Percentiles rank a stretch among this genome's conserved stretches.
phyloP scores from a whole-genome alignment of 2,888 invertebrate genomes.

The Trichogramma evanescens region DNA sequence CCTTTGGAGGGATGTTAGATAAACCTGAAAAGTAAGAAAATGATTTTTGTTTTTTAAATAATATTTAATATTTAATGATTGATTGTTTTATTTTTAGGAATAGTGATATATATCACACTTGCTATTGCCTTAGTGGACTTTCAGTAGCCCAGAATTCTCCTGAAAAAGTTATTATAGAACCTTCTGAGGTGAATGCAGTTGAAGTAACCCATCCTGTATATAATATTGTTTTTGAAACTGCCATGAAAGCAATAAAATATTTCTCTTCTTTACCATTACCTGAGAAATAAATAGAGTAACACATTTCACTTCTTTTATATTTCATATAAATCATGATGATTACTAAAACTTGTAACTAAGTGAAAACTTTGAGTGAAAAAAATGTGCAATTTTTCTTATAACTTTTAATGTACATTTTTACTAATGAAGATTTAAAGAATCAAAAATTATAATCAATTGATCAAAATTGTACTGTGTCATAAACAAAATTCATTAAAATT shows the following conservation, averaged over 20 bases:
- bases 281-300: slow-evolving; percentile 17
- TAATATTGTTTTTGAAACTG: slow-evolving; percentile 37
- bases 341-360: too few species aligned
- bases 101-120: slow-evolving; percentile 93
- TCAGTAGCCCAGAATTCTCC: slow-evolving; percentile 79
- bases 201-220: slow-evolving; percentile 39
- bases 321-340: too few species aligned
- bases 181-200: slow-evolving; percentile 36
- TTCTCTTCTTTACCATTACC: slow-evolving; percentile 36
- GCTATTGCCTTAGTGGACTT: slow-evolving; percentile 90
- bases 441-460: too few species aligned
- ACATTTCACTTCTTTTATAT: too few species aligned
- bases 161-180: slow-evolving; percentile 41
- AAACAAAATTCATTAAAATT: too few species aligned
- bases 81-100: slow-evolving; percentile 52
- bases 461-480: too few species aligned
- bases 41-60: slow-evolving; percentile 3
- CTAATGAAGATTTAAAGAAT: too few species aligned
- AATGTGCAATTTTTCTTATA: too few species aligned
- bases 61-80: slow-evolving; percentile 1
- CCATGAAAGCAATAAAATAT: slow-evolving; percentile 34
- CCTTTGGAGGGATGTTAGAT: slow-evolving; percentile 84
- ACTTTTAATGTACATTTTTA: too few species aligned
- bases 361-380: too few species aligned
- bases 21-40: slow-evolving; percentile 86